These are phyloP conservation scores for Takifugu ocellatus DNA, from an alignment of 2,797 vertebrate species.

Conservation along the genomic window DNA sequence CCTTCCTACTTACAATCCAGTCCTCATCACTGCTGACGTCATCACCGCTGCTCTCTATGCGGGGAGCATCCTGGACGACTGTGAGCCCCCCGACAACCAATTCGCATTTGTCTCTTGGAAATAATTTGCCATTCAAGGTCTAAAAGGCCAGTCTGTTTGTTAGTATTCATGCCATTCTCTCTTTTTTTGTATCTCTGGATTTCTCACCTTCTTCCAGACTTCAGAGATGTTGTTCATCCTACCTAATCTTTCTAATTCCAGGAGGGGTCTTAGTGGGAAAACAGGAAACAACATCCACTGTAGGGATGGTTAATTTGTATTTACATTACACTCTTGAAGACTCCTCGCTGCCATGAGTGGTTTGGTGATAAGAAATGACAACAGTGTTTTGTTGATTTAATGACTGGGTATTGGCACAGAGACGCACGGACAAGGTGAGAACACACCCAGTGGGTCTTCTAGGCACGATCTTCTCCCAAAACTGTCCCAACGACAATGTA, in stretches of 20 bases:
- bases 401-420: no score
- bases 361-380: no score
- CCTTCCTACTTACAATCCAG: slow-evolving; percentile 38
- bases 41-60: slow-evolving; percentile 47
- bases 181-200: background rate
- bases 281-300: slow-evolving; percentile 29
- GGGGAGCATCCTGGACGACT: slow-evolving; percentile 53
- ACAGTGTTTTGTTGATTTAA: no score
- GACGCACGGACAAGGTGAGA: no score
- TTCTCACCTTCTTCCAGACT: slow-evolving; percentile 1
- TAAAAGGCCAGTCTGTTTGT: slow-evolving; percentile 39
- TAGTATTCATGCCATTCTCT: slow-evolving; percentile 21
- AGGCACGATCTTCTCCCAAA: no score
- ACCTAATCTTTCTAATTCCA: slow-evolving; percentile 49
- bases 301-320: slow-evolving; percentile 1
- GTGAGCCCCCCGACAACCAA: slow-evolving; percentile 59
- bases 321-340: no score
- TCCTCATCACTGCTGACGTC: slow-evolving; percentile 41
- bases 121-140: slow-evolving; percentile 35
- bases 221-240: slow-evolving; percentile 40
- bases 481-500: no score
- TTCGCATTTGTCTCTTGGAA: slow-evolving; percentile 57
- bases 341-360: no score
- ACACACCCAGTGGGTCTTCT: no score
- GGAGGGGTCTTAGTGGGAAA: slow-evolving; percentile 44